Base-by-base conservation (phyloP, 2,113 vertebrate species). In the Lota lota region DNA sequence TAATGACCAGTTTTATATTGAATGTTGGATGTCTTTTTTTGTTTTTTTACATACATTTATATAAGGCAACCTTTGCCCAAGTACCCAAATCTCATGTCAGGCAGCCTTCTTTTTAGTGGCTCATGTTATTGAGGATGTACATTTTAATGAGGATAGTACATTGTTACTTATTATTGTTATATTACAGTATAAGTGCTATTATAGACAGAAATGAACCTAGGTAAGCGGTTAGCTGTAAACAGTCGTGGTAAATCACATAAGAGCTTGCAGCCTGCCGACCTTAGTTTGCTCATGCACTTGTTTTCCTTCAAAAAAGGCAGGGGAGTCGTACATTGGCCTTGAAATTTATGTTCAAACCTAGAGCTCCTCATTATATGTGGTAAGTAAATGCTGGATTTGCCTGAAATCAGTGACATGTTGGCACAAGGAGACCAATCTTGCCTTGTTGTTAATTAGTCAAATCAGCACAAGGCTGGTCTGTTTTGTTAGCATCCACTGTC, bases 221-320 rank as follows among this genome's bases (percentile, higher is more conserved):
- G 76, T 60, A 75, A 77, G 54, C 56, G 62, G 65, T 22, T 28
- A 64, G 62, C 75, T 74, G 79, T 79, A 78, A 83, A 76, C 76
- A 64, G 62, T 77, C 73, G 70, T 63, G 58, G 69, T 19, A 22
- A 67, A 76, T 75, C 68, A 57, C 19, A 64, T 33, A 20, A 40
- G 21, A 33, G 61, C 33, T 36, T 33, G 47, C 63, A 67, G 73
- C 60, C 65, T 56, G 65, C 18, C 54, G 19, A 62, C 50, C 68
- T 47, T 71, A 69, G 56, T 58, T 67, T 60, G 36, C 67, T 81
- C 87, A 81, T 83, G 79, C 82, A 82, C 70, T 68, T 28, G 18
- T 73, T 68, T 17, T 78, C 21, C 63, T 16, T 18, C 12, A 2
- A 33, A 17, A 73, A 17, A 17, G 14, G 16, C 77, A 56, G 69